Base-by-base conservation (phyloP, 2,113 vertebrate species). In the Urocitellus parryii region DNA sequence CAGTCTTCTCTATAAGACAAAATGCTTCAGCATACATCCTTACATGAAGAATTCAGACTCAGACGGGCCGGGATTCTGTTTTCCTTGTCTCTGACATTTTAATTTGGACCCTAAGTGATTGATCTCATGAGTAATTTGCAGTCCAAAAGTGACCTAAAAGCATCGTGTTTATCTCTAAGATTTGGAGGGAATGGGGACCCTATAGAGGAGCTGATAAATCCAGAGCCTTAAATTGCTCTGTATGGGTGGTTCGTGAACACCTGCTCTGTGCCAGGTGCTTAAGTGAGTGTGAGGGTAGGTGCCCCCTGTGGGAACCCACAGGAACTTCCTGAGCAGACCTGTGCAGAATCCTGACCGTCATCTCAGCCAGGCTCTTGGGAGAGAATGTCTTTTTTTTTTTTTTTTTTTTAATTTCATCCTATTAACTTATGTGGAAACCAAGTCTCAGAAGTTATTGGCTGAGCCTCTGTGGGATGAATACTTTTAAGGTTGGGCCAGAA, bases 271-370 rank as follows among this genome's bases (percentile, higher is more conserved):
- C 48, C 13, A 3, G 63, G 51, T 9, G 6, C 7, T 48, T 74
- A 73, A 8, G 0, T 2, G 12, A 18, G 13, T 20, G 2, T 4
- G 4, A 13, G 32, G 6, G 56, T 18, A 45, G 16, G 12, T 18
- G 63, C 61, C 63, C 1, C 5, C 16, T 0, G 8, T n/a, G 3
- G 37, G 20, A 5, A 56, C 58, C 63, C 81, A 14, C 37, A 22
- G 34, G 88, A 22, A 8, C 16, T 25, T 29, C 61, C 2, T 24
- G 14, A 37, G 2, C 1, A 4, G 8, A 17, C 1, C 1, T 48
- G 56, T 27, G 73, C 17, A 65, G 48, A n/a, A 4, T 14, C 25
- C 3, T 4, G 10, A 14, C 8, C 11, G 5, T 22, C 45, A 45
- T 45, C 77, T n/a, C 25, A 8, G 79, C n/a, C 3, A 11, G 18